Evolutionary conservation across 1,140 invertebrate genomes (phyloP), one percentile per base, ranked within the genome.

Genomic region (Macrotrachela quadricornifera): DNA sequence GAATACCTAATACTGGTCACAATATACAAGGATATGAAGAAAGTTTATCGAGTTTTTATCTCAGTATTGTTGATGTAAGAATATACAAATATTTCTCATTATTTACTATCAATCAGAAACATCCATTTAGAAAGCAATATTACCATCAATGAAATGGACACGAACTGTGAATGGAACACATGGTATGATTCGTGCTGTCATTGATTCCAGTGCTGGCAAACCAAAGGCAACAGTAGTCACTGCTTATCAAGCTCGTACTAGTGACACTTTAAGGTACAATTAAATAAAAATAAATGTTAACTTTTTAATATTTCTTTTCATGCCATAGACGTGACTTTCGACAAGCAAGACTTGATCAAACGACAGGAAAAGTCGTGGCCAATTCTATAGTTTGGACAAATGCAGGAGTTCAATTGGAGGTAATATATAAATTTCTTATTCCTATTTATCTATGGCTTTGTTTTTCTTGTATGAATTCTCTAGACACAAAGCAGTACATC

Each of bases 251-350:
- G 61, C 62, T 4, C 59, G 55, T n/a, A 64, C 62, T 0, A 45
- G 60, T 13, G 60, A 60, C 43, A 58, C 56, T 1, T 54, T 57
- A 57, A 59, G 61, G 61, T 63, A 14, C 14, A 4, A 3, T 13
- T 6, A 37, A 12, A 50, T 49, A 44, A 38, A 16, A n/a, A 10
- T 18, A 4, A 41, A 13, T 6, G 8, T 9, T 10, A 17, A 44
- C 47, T 8, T 18, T 4, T 36, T 41, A 18, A 10, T 16, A 36
- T 6, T 39, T 17, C 43, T 9, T 46, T 13, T 43, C 13, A 17
- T 30, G 58, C n/a, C 57, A 13, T 44, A 63, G 62, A 46, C 55
- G 62, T 40, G 61, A 64, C 51, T 64, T 63, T 52, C 56, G 63
- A 49, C 46, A 63, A 30, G 16, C 61, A n/a, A 57, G 60, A 30